phyloP scores from a whole-genome alignment of 2,113 vertebrate genomes.

The Menura novaehollandiae region DNA sequence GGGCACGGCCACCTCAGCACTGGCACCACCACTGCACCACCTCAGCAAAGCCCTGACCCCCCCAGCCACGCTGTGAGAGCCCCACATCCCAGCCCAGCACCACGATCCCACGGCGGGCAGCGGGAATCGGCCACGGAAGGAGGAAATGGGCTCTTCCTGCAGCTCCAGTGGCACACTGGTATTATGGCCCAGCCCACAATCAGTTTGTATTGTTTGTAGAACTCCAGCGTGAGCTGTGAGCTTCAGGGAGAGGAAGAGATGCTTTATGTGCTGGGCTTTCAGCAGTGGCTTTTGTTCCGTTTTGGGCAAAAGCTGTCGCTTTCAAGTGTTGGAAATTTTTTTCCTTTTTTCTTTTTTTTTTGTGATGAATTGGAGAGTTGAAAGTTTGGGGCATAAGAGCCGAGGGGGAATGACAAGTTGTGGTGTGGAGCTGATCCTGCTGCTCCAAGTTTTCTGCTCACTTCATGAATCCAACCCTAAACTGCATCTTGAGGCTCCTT shows the following conservation, averaged over 20 bases:
- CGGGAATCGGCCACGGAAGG: accelerated
- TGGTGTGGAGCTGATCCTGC: neutral
- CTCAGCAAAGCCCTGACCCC: neutral
- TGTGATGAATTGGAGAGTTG: neutral
- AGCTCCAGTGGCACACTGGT: neutral
- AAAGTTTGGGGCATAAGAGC: neutral
- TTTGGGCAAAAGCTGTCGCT: neutral
- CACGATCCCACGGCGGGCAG: accelerated
- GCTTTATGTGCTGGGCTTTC: neutral
- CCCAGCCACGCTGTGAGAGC: neutral
- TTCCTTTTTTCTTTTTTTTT: neutral
- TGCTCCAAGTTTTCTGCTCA: neutral
- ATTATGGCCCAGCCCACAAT: neutral
- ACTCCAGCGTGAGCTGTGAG: neutral
- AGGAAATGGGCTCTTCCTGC: neutral
- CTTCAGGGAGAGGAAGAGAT: neutral
- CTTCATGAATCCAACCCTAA: neutral
- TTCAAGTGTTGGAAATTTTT: neutral
- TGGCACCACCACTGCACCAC: accelerated
- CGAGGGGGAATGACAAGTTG: neutral
- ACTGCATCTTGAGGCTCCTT: neutral
- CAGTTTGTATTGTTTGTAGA: neutral
- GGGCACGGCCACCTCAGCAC: neutral
- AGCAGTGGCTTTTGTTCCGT: neutral
- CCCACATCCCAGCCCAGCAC: neutral